Evolutionary conservation across 2,888 invertebrate species (phyloP).

Genomic region (Brenthis ino): DNA sequence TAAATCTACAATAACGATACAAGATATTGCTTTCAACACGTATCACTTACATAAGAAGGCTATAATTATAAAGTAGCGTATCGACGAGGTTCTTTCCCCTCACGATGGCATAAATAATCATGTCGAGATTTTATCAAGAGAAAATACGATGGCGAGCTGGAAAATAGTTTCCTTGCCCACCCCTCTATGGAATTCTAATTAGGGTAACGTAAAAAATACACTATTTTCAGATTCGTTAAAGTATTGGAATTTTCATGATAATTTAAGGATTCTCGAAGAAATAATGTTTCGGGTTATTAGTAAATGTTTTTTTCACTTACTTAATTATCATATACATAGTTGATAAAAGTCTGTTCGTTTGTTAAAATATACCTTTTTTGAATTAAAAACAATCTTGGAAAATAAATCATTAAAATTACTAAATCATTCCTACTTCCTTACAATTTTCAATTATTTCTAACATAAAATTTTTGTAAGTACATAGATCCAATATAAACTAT

Average conservation of each 20-base stretch:
- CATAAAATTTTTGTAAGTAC: too few relatives aligned
- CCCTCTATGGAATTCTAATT: slow-evolving; percentile 69
- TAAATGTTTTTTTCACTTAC: background rate
- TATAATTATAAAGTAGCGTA: slow-evolving; percentile 67
- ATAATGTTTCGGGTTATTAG: too few relatives aligned
- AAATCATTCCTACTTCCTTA: too few relatives aligned
- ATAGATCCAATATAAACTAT: too few relatives aligned
- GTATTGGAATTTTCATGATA: slow-evolving; percentile 16
- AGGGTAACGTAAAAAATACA: slow-evolving; percentile 47
- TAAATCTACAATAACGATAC: too few relatives aligned
- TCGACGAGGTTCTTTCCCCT: slow-evolving; percentile 77
- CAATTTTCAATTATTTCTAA: too few relatives aligned
- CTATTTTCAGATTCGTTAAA: background rate
- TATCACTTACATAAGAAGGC: slow-evolving; percentile 30
- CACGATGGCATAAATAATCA: slow-evolving; percentile 79
- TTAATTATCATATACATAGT: background rate
- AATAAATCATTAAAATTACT: too few relatives aligned
- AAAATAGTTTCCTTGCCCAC: slow-evolving; percentile 67
- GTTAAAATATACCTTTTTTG: too few relatives aligned
- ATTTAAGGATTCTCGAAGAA: background rate
- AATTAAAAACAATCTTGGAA: too few relatives aligned
- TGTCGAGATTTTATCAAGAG: slow-evolving; percentile 77
- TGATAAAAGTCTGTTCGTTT: background rate
- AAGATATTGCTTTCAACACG: background rate
- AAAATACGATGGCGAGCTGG: slow-evolving; percentile 73